Evolutionary conservation across 1,140 invertebrate genomes (phyloP), one percentile per base, ranked within the genome.

Genomic region (Camponotus vicinus): DNA sequence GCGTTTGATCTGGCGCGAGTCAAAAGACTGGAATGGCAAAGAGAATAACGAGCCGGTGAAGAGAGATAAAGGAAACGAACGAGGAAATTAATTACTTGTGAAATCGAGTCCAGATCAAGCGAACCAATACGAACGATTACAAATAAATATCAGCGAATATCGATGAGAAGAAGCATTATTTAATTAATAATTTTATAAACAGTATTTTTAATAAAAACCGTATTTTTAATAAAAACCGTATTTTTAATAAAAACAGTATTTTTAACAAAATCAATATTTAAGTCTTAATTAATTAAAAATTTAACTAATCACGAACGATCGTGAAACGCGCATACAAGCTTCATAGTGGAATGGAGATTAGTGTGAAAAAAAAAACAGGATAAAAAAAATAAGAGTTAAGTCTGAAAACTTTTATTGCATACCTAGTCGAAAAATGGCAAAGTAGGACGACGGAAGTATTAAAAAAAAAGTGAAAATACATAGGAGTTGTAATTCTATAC

Each of bases 1-100:
- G n/a, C 78, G 78, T 70, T 80, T 71, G 78, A 80, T 71, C 78
- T 71, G 40, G 6, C 40, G 32, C 27, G n/a, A 67, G 42, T 80
- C 78, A 80, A 80, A 80, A 70, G 37, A 70, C 18, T 37, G 32
- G 32, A 9, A n/a, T 40, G 13, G 37, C 57, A 84, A 76, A 77
- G 70, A 18, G 80, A 77, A 57, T 57, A 18, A 13, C 61, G n/a
- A 13, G 8, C 3, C 61, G 32, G 15, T 49, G 34, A 21, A 69
- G 49, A 32, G 49, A n/a, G 21, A 57, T 40, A 37, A 8, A 42
- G 45, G 15, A 77, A 52, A 21, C 21, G 9, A 80, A 70, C 64
- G 37, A 80, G 49, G 34, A 70, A 80, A 70, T 49, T 80, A 80
- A 80, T 80, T 70, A 80, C 6, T 49, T 21, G 49, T 42, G 78